Conservation (phyloP, 2,888 invertebrate genomes). For the Cremastinae sp. region DNA sequence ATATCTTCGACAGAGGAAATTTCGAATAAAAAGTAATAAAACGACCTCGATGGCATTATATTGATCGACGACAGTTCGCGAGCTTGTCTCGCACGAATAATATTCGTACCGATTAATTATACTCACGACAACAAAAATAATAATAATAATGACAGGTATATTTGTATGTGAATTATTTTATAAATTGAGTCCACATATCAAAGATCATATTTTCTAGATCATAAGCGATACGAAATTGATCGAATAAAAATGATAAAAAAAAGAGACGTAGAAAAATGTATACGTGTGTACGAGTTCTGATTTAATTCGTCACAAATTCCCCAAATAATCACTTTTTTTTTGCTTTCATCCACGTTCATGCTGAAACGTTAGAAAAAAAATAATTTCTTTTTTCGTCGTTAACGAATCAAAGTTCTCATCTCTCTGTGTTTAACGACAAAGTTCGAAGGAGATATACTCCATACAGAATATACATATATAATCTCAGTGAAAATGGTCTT, state of each 20-base stretch:
- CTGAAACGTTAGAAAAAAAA: no score
- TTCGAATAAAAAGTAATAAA: not conserved
- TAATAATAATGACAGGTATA: constrained; percentile 63
- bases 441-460: constrained; percentile 18
- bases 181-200: constrained; percentile 76
- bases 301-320: no score
- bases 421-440: not conserved
- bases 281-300: constrained; percentile 6
- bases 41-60: not conserved
- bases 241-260: constrained; percentile 12
- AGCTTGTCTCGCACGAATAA: not conserved
- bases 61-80: not conserved
- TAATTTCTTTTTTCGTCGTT: constrained; percentile 21
- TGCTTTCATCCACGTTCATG: no score
- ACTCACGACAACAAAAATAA: constrained; percentile 39
- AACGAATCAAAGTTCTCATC: constrained; percentile 39
- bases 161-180: constrained; percentile 73
- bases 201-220: constrained; percentile 74
- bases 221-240: constrained; percentile 67
- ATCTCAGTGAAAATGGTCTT: constrained; percentile 11
- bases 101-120: constrained; percentile 20
- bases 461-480: no score
- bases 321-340: no score
- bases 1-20: not conserved
- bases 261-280: constrained; percentile 14